Evolutionary conservation across 35 echinoderm and acorn worm species (phyloP).

Genomic region (Lytechinus variegatus): DNA sequence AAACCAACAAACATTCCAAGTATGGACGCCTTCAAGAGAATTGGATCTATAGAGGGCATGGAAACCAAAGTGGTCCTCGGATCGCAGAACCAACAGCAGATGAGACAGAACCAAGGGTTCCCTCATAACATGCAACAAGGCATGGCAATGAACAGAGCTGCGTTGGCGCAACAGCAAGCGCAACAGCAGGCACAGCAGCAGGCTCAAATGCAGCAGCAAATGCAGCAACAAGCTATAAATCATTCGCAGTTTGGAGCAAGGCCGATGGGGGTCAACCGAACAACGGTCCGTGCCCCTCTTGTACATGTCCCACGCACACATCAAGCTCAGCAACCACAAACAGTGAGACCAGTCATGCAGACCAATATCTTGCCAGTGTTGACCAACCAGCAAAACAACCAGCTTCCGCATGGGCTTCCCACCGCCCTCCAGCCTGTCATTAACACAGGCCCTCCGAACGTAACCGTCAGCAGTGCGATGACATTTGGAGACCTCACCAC

Average conservation of each 20-base stretch:
- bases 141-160: not conserved
- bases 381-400: not conserved
- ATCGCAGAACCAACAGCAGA: not conserved
- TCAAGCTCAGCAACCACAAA: not conserved
- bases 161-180: not conserved
- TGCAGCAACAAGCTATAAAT: not conserved
- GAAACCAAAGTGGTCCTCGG: not conserved
- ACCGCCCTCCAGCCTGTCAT: not conserved
- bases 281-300: not conserved
- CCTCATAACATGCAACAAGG: not conserved
- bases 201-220: not conserved
- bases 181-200: not conserved
- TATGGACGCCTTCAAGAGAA: not conserved
- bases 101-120: not conserved
- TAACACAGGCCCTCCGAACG: slow-evolving; percentile 14
- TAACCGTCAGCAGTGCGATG: not conserved
- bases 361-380: slow-evolving; percentile 42
- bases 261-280: not conserved
- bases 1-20: not conserved
- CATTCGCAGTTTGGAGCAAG: not conserved
- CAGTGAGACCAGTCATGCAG: slow-evolving; percentile 20
- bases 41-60: not conserved
- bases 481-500: slow-evolving; percentile 40
- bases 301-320: not conserved
- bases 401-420: not conserved